A percentile compares a stretch with the other conserved stretches of the same genome.
phyloP scores from a whole-genome alignment of 1,140 invertebrate genomes.

The Amyelois transitella region DNA sequence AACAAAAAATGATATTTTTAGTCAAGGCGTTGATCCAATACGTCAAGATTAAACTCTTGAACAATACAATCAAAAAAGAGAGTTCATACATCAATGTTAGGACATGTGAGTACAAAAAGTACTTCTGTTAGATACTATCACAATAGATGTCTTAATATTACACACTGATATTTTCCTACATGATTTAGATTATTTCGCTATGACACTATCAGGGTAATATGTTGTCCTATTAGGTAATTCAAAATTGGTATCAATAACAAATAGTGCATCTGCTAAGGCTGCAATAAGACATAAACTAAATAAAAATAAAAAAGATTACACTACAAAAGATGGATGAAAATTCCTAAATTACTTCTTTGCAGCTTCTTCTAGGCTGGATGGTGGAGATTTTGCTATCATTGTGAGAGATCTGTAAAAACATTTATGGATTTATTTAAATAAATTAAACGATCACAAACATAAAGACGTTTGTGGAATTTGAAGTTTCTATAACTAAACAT shows the following conservation, averaged over 20 bases:
- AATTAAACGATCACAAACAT: not conserved
- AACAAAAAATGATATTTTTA: not conserved
- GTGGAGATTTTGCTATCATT: constrained; percentile 55
- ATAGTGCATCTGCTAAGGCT: constrained; percentile 21
- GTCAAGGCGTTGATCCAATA: not conserved
- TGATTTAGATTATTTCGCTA: constrained; percentile 8
- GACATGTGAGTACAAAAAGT: constrained; percentile 20
- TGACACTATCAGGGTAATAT: constrained; percentile 2
- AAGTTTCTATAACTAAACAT: not conserved
- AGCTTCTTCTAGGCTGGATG: constrained; percentile 46
- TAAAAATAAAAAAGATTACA: not conserved
- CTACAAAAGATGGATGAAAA: constrained; percentile 4
- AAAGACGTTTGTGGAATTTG: constrained; percentile 3
- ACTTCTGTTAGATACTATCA: constrained; percentile 23
- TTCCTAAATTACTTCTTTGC: constrained; percentile 40
- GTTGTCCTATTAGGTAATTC: not conserved
- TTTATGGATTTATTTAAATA: not conserved
- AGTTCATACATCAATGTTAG: constrained; percentile 9
- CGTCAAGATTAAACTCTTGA: constrained; percentile 1
- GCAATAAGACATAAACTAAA: constrained; percentile 7
- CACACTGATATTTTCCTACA: constrained; percentile 20
- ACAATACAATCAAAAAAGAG: constrained; percentile 5
- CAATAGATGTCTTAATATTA: constrained; percentile 23
- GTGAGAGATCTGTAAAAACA: constrained; percentile 61
- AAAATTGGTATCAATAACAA: constrained; percentile 5